Conservation (phyloP, 2,888 invertebrate species). For the Ellobium chinense region DNA sequence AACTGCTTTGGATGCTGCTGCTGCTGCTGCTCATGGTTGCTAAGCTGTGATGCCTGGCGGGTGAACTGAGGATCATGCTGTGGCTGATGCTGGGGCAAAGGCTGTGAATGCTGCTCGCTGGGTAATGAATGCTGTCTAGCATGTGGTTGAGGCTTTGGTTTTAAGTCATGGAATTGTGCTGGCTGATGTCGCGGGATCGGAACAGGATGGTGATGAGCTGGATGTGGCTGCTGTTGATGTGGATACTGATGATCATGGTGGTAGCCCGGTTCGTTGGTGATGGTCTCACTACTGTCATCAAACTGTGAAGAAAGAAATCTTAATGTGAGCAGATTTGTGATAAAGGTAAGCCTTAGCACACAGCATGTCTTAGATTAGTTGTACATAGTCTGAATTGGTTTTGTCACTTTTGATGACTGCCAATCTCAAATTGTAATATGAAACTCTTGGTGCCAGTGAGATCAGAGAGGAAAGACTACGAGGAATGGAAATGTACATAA, state of each 20-base stretch:
- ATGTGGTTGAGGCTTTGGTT: neutral
- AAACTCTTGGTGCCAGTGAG: no score
- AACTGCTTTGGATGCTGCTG: neutral
- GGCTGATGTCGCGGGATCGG: neutral
- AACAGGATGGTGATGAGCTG: neutral
- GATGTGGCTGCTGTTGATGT: neutral
- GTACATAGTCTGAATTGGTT: no score
- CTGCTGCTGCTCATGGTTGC: neutral
- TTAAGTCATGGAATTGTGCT: neutral
- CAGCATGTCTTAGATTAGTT: no score
- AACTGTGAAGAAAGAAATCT: slow-evolving; percentile 30
- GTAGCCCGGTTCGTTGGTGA: neutral
- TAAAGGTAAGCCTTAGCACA: no score
- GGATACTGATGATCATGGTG: neutral
- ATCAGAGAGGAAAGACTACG: no score
- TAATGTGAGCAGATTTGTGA: no score
- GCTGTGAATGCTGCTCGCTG: neutral
- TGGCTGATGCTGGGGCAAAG: neutral
- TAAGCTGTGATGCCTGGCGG: neutral
- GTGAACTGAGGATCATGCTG: neutral
- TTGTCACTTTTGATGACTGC: no score
- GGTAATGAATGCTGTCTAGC: neutral
- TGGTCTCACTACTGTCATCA: slow-evolving; percentile 14
- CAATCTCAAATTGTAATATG: no score
- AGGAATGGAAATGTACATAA: no score